phyloP scores from a whole-genome alignment of 2,113 vertebrate genomes.

The Petrocephalus microphthalmus region DNA sequence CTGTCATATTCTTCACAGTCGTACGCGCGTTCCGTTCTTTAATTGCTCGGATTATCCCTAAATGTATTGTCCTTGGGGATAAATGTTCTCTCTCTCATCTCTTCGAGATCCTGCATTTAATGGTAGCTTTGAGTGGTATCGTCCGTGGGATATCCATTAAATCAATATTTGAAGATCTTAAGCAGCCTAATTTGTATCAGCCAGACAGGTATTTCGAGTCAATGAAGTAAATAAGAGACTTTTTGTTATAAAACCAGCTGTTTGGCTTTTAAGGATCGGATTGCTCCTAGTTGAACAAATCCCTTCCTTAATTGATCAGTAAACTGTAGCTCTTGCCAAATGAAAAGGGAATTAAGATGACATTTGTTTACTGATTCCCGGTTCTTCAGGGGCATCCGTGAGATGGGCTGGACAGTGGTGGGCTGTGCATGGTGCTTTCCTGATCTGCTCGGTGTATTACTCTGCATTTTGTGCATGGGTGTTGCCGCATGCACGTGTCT shows the following conservation, averaged over 20 bases:
- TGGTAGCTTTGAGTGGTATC: constrained; percentile 24
- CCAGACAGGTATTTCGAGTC: constrained; percentile 58
- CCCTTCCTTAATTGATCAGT: constrained; percentile 59
- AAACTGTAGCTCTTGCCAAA: constrained; percentile 39
- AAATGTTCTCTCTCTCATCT: neutral
- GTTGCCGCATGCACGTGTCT: neutral
- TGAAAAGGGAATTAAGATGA: constrained; percentile 17
- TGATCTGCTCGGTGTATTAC: neutral
- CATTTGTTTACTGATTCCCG: neutral
- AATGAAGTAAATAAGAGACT: constrained; percentile 60
- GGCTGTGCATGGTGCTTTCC: too few species aligned
- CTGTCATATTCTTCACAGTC: neutral
- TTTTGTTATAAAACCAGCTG: constrained; percentile 50
- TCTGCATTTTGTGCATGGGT: neutral
- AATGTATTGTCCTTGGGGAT: neutral
- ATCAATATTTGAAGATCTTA: constrained; percentile 52
- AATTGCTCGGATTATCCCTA: neutral
- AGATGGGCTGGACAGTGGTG: neutral
- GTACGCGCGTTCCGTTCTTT: neutral
- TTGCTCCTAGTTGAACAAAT: constrained; percentile 58
- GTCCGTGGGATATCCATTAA: constrained; percentile 46
- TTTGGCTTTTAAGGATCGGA: constrained; percentile 48
- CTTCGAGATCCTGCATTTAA: neutral
- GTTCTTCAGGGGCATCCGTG: neutral
- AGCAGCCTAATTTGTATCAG: constrained; percentile 43